Evolutionary conservation across 2,797 vertebrate species (phyloP).

Genomic region (Holocentrus rufus): DNA sequence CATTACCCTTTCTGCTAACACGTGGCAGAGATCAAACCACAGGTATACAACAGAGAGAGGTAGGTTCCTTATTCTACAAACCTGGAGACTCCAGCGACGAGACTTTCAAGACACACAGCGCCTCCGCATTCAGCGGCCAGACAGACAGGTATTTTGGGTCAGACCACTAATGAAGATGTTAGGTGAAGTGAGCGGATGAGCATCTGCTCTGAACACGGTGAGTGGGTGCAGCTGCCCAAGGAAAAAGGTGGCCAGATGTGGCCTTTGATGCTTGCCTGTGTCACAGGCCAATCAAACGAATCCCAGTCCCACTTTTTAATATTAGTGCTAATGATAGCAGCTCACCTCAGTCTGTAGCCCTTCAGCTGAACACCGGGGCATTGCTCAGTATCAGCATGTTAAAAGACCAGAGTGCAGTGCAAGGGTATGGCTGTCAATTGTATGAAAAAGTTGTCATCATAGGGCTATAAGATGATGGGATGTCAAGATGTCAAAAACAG

Average conservation of each 20-base stretch:
- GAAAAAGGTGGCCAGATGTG: constrained; percentile 63
- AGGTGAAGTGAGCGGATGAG: constrained; percentile 49
- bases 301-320: constrained; percentile 56
- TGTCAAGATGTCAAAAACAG: constrained; percentile 48
- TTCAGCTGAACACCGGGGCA: constrained; percentile 51
- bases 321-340: constrained; percentile 56
- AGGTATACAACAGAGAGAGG: constrained; percentile 56
- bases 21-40: constrained; percentile 71
- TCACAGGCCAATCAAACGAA: constrained; percentile 69
- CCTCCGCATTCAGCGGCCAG: constrained; percentile 41
- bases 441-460: constrained; percentile 48
- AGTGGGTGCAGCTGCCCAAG: constrained; percentile 42
- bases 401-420: constrained; percentile 46
- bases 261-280: constrained; percentile 70
- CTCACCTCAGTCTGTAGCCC: constrained; percentile 54
- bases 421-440: constrained; percentile 49
- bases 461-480: constrained; percentile 43
- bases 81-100: constrained; percentile 60
- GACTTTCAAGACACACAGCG: constrained; percentile 43
- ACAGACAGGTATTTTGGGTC: constrained; percentile 64
- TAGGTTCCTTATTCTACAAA: constrained; percentile 47
- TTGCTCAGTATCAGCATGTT: constrained; percentile 36
- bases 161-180: constrained; percentile 71
- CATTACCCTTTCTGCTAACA: constrained; percentile 73
- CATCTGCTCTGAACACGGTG: constrained; percentile 68